These are phyloP conservation scores for Myanophis thanlyinensis DNA, from an alignment of 2,113 vertebrate genomes.

Conservation along the genomic window DNA sequence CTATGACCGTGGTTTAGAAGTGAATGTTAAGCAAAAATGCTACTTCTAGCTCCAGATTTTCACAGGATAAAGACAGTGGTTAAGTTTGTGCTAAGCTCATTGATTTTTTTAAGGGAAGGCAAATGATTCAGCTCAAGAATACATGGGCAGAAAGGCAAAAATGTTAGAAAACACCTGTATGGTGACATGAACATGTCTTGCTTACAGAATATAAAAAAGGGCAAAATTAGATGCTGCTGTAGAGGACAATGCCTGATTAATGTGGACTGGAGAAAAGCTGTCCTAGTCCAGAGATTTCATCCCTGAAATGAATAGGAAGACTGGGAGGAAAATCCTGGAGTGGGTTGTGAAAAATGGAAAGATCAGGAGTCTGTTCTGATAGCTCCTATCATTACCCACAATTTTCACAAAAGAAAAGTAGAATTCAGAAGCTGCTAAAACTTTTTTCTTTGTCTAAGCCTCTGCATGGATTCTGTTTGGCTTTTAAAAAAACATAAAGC, in stretches of 20 bases:
- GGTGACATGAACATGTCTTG: neutral
- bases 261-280: neutral
- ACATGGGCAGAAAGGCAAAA: neutral
- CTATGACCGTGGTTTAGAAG: neutral
- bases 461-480: slow-evolving; percentile 15
- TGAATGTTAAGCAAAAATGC: neutral
- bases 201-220: neutral
- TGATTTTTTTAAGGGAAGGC: neutral
- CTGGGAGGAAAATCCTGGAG: neutral
- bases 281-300: neutral
- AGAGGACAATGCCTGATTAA: neutral
- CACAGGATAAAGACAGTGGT: neutral
- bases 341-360: neutral
- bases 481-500: slow-evolving; percentile 20
- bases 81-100: neutral
- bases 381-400: neutral
- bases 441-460: slow-evolving; percentile 12
- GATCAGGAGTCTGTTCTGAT: neutral
- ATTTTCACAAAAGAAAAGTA: slow-evolving; percentile 25
- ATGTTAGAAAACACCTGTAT: neutral
- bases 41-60: neutral
- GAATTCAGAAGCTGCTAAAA: slow-evolving; percentile 12
- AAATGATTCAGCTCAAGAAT: neutral
- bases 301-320: neutral
- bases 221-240: neutral